Percentiles rank a stretch among this genome's conserved stretches.
Conservation (phyloP, 1,140 invertebrate genomes). For the Pinna nobilis region DNA sequence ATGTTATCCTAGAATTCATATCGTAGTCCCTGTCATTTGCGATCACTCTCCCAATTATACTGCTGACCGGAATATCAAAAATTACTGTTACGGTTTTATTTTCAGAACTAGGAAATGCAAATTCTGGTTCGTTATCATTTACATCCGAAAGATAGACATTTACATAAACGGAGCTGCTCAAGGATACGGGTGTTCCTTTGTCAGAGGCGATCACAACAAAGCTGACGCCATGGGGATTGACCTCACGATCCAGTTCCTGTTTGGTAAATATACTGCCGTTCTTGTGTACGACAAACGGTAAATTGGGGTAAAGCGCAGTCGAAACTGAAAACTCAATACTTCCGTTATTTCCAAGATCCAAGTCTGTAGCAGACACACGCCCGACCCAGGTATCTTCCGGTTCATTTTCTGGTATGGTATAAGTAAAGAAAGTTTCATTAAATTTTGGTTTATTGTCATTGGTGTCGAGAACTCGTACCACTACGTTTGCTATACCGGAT, state of each 20-base stretch:
- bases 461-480: conserved; percentile 82
- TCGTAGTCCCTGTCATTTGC: conserved; percentile 95
- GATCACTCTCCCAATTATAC: conserved; percentile 80
- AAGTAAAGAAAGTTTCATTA: conserved; percentile 47
- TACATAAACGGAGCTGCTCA: conserved; percentile 55
- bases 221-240: conserved; percentile 82
- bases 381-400: conserved; percentile 86
- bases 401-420: conserved; percentile 82
- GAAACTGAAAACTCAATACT: conserved; percentile 65
- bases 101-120: conserved; percentile 47
- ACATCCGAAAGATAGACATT: conserved; percentile 79
- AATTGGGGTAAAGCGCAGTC: conserved; percentile 10
- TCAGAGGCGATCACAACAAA: conserved; percentile 84
- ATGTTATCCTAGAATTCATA: conserved; percentile 92
- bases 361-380: conserved; percentile 89
- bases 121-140: conserved; percentile 92
- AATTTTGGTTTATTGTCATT: conserved; percentile 65
- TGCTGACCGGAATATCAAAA: conserved; percentile 33
- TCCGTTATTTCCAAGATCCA: conserved; percentile 91
- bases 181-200: conserved; percentile 79
- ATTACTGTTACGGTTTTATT: conserved; percentile 61
- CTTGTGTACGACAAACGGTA: conserved; percentile 45
- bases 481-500: conserved; percentile 75
- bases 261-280: conserved; percentile 78
- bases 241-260: conserved; percentile 88